Conservation (phyloP, 2,797 vertebrate genomes). For the Lepilemur septentrionalis region DNA sequence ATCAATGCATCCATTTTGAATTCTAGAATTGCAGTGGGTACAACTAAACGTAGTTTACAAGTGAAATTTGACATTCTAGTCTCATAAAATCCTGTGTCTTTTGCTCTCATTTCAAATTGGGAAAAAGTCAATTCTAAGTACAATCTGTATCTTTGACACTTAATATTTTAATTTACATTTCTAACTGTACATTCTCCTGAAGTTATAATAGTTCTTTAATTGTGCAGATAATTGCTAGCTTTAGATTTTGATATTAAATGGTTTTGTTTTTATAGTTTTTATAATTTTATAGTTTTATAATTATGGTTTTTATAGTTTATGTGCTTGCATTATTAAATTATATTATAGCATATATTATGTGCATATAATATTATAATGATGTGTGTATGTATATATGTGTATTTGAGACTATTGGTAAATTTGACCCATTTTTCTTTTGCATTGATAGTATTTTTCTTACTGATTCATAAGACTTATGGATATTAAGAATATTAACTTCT, state of each 20-base stretch:
- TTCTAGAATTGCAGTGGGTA: neutral
- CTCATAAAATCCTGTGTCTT: constrained; percentile 18
- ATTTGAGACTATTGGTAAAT: neutral
- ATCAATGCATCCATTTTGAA: neutral
- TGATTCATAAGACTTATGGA: neutral
- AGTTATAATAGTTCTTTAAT: neutral
- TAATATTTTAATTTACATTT: constrained; percentile 29
- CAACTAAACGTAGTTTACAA: constrained; percentile 24
- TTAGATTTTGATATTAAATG: constrained; percentile 1
- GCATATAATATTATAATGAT: neutral
- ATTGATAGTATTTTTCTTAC: neutral
- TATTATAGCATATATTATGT: neutral
- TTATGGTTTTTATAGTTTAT: too few species aligned
- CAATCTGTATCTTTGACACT: neutral
- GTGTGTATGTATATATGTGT: neutral
- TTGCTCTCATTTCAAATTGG: constrained; percentile 1
- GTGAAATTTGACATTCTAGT: neutral
- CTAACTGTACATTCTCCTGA: neutral
- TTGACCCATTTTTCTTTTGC: constrained; percentile 24
- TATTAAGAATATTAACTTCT: constrained; percentile 4
- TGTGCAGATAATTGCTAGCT: constrained; percentile 1
- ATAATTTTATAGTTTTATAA: too few species aligned
- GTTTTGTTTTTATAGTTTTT: neutral
- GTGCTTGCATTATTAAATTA: too few species aligned
- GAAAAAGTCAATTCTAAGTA: neutral